Evolutionary conservation across 2,888 invertebrate species (phyloP), one percentile per base, ranked within the genome.

Genomic region (Ditylenchus weischeri): DNA sequence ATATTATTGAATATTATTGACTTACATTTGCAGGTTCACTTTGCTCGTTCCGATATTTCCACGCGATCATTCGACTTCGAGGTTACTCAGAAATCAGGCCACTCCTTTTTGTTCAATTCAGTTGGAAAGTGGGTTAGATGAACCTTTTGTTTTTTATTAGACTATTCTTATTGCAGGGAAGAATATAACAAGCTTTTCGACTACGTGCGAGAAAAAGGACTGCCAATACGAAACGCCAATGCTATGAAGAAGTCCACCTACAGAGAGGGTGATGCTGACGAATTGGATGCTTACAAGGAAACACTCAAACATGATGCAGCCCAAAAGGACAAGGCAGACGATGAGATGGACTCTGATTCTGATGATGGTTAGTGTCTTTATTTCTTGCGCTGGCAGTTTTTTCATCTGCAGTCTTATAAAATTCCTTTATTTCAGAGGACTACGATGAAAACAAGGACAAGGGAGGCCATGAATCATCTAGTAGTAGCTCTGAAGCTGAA

Each of bases 131-230:
- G 76, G 81, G 69, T 23, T 8, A 2, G 2, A 7, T 59, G 7
- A 58, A 47, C 0, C 35, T 5, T 5, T 57, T 19, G n/a, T 7
- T 18, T 43, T 64, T 50, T 29, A 36, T 13, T 21, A n/a, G n/a
- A n/a, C 15, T 49, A 21, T 51, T 62, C 58, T 36, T 8, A 21
- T 63, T 73, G 23, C 77, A 86, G 86, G 72, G 96, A 95, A 81
- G 96, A 98, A 84, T 98, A 98, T 84, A 90, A 89, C 70, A 94
- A 93, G 84, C 87, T 98, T 3, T 96, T 91, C 83, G 93, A 96
- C 85, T 98, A 92, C 83, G 93, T 95, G 64, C 90, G 89, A 4
- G 88, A 89, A 51, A 98, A 96, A 87, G 93, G 94, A 83, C 86
- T 98, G 21, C 89, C 92, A 74, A 92, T 96, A 68, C 94, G 94